These are phyloP conservation scores for Ceriagrion tenellum DNA, from an alignment of 2,888 invertebrate species.

Conservation along the genomic window DNA sequence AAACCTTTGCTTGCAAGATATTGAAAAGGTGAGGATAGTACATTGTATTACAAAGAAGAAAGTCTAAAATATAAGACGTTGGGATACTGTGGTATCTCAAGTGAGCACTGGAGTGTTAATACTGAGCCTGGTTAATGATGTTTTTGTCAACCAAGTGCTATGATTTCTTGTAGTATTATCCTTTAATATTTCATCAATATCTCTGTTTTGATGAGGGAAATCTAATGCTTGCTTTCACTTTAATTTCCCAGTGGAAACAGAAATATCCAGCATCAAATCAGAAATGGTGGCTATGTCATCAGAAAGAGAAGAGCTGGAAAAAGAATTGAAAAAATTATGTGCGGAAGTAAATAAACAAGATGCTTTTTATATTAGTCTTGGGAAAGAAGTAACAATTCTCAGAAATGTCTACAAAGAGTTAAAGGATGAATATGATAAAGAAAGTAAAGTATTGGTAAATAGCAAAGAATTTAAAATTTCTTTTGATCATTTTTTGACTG, in stretches of 20 bases:
- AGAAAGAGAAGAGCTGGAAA: background rate
- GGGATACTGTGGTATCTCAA: too few species aligned
- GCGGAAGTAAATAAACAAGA: constrained; percentile 22
- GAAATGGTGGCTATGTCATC: background rate
- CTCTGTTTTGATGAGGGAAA: background rate
- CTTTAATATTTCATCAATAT: background rate
- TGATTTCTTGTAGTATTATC: too few species aligned
- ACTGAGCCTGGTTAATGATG: too few species aligned
- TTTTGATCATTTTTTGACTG: too few species aligned
- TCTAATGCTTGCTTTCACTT: background rate
- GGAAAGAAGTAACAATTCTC: constrained; percentile 40
- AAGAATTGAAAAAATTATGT: background rate
- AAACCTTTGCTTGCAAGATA: too few species aligned
- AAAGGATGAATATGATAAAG: background rate
- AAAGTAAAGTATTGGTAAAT: constrained; percentile 33
- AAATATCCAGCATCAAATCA: background rate
- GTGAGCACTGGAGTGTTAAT: too few species aligned
- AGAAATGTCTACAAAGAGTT: background rate
- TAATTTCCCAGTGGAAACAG: constrained; percentile 5
- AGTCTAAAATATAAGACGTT: too few species aligned
- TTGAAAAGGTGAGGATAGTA: too few species aligned
- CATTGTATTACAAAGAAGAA: too few species aligned
- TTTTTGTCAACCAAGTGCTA: too few species aligned
- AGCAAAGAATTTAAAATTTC: background rate
- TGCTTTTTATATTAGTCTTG: background rate